Percentiles rank a stretch among this genome's conserved stretches.
Conservation (phyloP, 2,888 invertebrate genomes). For the Ormyrus nitidulus region DNA sequence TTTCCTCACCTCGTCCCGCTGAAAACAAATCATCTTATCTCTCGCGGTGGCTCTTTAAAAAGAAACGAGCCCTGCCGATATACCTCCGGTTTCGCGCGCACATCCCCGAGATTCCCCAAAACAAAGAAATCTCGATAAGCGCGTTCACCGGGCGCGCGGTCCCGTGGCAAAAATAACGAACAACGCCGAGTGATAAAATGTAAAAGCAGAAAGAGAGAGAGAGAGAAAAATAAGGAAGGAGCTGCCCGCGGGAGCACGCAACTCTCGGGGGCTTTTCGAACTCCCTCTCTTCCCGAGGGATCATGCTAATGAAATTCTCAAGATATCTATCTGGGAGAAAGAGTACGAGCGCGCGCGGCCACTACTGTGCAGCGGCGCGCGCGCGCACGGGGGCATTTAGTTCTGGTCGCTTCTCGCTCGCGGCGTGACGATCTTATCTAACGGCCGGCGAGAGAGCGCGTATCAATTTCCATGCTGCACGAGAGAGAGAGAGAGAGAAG, state of each 20-base stretch:
- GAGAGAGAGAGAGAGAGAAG: neutral
- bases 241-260: conserved; percentile 19
- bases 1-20: neutral
- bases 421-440: conserved; percentile 64
- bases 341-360: conserved; percentile 7
- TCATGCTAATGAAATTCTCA: conserved; percentile 68
- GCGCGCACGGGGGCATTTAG: conserved; percentile 28
- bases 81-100: neutral
- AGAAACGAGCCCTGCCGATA: too few relatives aligned
- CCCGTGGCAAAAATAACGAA: conserved; percentile 17
- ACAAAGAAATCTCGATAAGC: conserved; percentile 44
- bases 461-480: conserved; percentile 61
- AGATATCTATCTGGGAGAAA: conserved; percentile 62
- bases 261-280: conserved; percentile 8
- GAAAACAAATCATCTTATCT: conserved; percentile 25
- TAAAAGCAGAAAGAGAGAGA: conserved; percentile 30
- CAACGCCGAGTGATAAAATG: conserved; percentile 32
- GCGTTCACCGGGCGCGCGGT: too few relatives aligned
- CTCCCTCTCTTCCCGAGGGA: conserved; percentile 32
- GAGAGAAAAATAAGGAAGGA: neutral
- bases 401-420: conserved; percentile 55
- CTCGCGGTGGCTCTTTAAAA: neutral
- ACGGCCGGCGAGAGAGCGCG: conserved; percentile 46
- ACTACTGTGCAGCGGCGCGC: conserved; percentile 11
- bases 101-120: conserved; percentile 3